Percentiles rank a stretch among this genome's conserved stretches.
Conservation (phyloP, 1,140 invertebrate species). For the Pollicipes pollicipes region DNA sequence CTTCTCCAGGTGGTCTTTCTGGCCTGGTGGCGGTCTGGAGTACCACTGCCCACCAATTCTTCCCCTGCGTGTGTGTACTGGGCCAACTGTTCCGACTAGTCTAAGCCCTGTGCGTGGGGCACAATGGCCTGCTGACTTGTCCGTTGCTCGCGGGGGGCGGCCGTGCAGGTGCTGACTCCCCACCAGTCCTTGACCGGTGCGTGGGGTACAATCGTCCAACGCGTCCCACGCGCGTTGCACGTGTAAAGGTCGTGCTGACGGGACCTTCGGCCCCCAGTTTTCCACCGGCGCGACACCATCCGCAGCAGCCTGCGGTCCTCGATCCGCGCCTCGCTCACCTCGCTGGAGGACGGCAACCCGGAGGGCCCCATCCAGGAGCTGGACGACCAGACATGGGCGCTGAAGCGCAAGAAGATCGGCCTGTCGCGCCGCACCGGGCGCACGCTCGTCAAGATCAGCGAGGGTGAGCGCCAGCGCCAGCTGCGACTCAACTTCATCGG, state of each 20-base stretch:
- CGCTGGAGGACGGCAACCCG: background rate
- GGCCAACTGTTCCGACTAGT: too few relatives aligned
- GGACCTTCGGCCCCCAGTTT: background rate
- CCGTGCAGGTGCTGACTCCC: too few relatives aligned
- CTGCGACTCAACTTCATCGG: slow-evolving; percentile 11
- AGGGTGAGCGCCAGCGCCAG: slow-evolving; percentile 8
- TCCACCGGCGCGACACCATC: background rate
- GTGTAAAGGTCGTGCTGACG: too few relatives aligned
- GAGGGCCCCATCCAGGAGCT: background rate
- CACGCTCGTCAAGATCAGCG: slow-evolving; percentile 5
- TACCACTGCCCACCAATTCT: too few relatives aligned
- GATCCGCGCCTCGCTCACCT: background rate
- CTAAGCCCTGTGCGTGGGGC: too few relatives aligned
- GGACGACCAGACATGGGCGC: background rate
- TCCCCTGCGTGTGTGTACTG: too few relatives aligned
- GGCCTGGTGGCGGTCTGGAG: too few relatives aligned
- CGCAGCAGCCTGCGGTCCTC: background rate
- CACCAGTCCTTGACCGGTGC: too few relatives aligned
- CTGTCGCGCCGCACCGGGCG: slow-evolving; percentile 14
- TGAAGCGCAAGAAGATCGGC: slow-evolving; percentile 15
- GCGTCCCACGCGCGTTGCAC: background rate
- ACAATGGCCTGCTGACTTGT: too few relatives aligned
- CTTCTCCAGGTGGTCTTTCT: too few relatives aligned
- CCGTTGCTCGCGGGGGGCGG: too few relatives aligned
- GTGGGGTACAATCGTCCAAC: too few relatives aligned